phyloP scores from a whole-genome alignment of 30 jellyfish, hydroid and myxozoan species.

The Calvadosia cruxmelitensis region DNA sequence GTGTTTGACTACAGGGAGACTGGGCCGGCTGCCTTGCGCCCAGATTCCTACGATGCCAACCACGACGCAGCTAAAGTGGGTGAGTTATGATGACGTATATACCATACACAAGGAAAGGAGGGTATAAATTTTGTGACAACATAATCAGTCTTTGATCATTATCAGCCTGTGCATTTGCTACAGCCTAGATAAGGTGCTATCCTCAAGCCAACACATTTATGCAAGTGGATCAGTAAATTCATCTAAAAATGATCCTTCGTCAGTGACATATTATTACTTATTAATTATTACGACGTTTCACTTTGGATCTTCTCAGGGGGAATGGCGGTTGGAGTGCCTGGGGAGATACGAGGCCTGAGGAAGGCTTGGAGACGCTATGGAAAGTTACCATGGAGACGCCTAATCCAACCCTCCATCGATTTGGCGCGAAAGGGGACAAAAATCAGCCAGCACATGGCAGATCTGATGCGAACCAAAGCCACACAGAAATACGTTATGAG shows the following conservation, averaged over 20 bases:
- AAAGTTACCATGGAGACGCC: conserved; percentile 59
- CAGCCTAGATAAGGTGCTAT: too few species aligned
- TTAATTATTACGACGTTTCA: too few species aligned
- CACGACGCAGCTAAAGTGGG: conserved; percentile 26
- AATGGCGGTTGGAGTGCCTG: conserved; percentile 90
- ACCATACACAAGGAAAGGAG: too few species aligned
- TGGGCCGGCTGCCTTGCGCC: conserved; percentile 66
- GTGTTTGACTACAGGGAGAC: conserved; percentile 80
- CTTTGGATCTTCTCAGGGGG: too few species aligned
- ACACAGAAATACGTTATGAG: not conserved
- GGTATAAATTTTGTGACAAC: too few species aligned
- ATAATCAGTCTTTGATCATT: too few species aligned
- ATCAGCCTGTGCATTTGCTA: too few species aligned
- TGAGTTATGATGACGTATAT: conserved; percentile 1
- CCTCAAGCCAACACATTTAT: too few species aligned
- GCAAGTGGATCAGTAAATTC: too few species aligned
- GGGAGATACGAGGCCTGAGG: conserved; percentile 67
- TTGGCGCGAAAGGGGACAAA: conserved; percentile 63
- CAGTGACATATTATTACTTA: too few species aligned
- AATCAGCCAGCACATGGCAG: conserved; percentile 23
- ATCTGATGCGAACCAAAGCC: not conserved
- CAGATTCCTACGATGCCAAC: conserved; percentile 28
- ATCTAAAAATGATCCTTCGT: too few species aligned
- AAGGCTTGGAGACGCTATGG: conserved; percentile 61
- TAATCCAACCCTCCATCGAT: conserved; percentile 70